phyloP scores from a whole-genome alignment of 2,888 invertebrate genomes.

The Dasysyrphus albostriatus region DNA sequence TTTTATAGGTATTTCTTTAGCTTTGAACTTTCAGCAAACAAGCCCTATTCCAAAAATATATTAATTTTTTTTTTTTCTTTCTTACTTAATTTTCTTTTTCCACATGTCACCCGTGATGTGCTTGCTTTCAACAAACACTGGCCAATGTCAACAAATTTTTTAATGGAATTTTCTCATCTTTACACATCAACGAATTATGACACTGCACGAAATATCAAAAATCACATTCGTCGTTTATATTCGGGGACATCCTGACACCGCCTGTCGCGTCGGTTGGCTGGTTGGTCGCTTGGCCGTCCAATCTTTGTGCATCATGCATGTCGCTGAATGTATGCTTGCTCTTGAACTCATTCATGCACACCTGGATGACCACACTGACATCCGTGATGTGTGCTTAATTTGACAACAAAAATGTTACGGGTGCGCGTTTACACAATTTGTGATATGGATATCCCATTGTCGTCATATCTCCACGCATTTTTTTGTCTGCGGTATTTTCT shows the following conservation, averaged over 20 bases:
- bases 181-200: slow-evolving; percentile 68
- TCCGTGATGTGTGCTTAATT: slow-evolving; percentile 65
- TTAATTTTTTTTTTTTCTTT: slow-evolving; percentile 32
- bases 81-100: slow-evolving; percentile 10
- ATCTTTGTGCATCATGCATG: neutral
- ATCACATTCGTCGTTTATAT: slow-evolving; percentile 44
- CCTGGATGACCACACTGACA: slow-evolving; percentile 50
- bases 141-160: slow-evolving; percentile 63
- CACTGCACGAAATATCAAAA: slow-evolving; percentile 53
- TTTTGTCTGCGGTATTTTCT: slow-evolving; percentile 8
- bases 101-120: slow-evolving; percentile 50
- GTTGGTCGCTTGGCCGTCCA: neutral
- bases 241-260: slow-evolving; percentile 34
- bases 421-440: slow-evolving; percentile 35
- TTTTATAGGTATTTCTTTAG: slow-evolving; percentile 1
- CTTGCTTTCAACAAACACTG: slow-evolving; percentile 50
- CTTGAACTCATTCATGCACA: slow-evolving; percentile 58
- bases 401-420: slow-evolving; percentile 66
- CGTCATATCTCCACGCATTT: slow-evolving; percentile 23
- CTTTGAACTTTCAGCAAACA: neutral
- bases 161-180: slow-evolving; percentile 71
- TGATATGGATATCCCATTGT: slow-evolving; percentile 51
- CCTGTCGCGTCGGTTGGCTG: slow-evolving; percentile 5
- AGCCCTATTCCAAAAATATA: neutral
- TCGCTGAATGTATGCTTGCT: slow-evolving; percentile 21